These are phyloP conservation scores for Trinorchestia longiramus DNA, from an alignment of 1,140 invertebrate species.

Conservation along the genomic window DNA sequence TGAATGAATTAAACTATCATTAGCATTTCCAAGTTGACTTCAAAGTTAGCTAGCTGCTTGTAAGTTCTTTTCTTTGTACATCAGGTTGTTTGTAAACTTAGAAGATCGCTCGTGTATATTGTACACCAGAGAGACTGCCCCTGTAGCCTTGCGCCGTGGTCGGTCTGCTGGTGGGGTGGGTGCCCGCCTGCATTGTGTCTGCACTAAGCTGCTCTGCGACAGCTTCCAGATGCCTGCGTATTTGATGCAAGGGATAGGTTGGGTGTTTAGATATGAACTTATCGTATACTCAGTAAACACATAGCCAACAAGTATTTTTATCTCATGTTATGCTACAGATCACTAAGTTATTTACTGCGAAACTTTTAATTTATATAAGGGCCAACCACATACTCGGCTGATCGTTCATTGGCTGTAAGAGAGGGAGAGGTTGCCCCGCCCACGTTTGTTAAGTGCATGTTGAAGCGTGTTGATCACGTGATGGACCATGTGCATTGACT, in stretches of 20 bases:
- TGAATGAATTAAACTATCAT: no score
- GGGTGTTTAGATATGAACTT: background rate
- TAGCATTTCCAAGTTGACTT: no score
- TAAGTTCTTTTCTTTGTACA: no score
- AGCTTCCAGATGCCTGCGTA: background rate
- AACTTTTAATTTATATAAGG: background rate
- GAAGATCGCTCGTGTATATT: background rate
- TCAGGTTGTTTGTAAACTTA: background rate
- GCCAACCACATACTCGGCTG: background rate
- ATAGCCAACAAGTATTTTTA: background rate
- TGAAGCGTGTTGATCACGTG: constrained; percentile 49
- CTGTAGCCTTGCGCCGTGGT: no score
- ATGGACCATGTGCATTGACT: background rate
- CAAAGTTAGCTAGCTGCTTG: no score
- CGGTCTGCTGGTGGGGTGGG: no score
- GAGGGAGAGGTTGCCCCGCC: constrained; percentile 17
- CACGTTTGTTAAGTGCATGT: constrained; percentile 2
- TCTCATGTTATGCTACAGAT: background rate
- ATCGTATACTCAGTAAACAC: background rate
- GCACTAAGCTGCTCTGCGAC: no score
- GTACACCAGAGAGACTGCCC: no score
- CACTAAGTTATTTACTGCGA: background rate
- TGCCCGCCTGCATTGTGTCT: no score
- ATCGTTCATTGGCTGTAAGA: background rate
- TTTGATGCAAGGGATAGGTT: background rate